Base-by-base conservation (phyloP, 1,140 invertebrate genomes). In the Cotesia vestalis region DNA sequence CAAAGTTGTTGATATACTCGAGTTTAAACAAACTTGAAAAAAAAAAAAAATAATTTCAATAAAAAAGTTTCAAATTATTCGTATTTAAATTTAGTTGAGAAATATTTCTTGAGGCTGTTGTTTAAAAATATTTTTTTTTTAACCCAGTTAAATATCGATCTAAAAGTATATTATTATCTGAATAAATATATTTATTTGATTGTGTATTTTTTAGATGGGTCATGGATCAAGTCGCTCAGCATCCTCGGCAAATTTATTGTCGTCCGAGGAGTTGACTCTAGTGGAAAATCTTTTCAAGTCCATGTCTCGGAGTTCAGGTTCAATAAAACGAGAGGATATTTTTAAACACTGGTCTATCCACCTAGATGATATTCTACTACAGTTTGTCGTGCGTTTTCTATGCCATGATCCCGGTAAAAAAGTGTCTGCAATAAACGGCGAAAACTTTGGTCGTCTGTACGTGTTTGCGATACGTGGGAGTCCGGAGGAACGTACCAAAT, bases 231-330 rank as follows among this genome's bases (percentile, higher is more conserved):
- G 85, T 64, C 83, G 85, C 75, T 81, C 83, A 6, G 78, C 85
- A 51, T 81, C 83, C 3, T 81, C 84, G 17, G 82, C 80, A 3
- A 86, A 86, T 72, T 85, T 86, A 55, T 71, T 87, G 9, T 86
- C 86, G 0, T 74, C 83, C 11, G 83, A 85, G 3, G 86, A 87
- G 76, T 67, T 83, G 66, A 83, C 76, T n/a, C 66, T 87, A 4
- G 85, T 87, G 14, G 86, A 87, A 55, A 86, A 86, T 51, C 74
- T 87, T 0, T 86, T 86, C 78, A 86, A 86, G 36, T 85, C 84
- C 1, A 86, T 87, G 84, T 87, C 85, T 12, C 78, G 86, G 3
- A 86, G 86, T 74, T 85, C 86, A 2, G 86, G 86, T 36, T 86
- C 86, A 17, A 86, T 87, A 74, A 87, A 87, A 73, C 80, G 85